phyloP scores from a whole-genome alignment of 53 echinoderm and acorn worm genomes.

The Astropecten irregularis region DNA sequence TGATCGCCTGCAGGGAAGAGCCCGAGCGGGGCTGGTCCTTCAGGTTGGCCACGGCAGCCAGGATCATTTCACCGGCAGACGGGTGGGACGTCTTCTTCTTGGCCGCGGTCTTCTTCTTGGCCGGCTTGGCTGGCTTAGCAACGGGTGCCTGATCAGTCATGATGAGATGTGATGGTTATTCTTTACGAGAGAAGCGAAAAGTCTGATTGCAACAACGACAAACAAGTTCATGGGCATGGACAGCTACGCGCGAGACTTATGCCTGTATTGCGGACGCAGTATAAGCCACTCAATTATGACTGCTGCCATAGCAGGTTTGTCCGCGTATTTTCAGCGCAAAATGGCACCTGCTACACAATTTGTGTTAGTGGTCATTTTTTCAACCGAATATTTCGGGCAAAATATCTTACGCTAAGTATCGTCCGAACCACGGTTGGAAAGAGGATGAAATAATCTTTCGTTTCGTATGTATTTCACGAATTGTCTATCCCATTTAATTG shows the following conservation, averaged over 20 bases:
- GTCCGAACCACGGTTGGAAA: neutral
- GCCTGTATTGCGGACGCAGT: constrained; percentile 29
- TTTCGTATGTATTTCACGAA: neutral
- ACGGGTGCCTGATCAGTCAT: neutral
- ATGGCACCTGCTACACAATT: constrained; percentile 3
- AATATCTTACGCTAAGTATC: neutral
- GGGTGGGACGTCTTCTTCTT: constrained; percentile 43
- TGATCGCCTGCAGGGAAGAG: constrained; percentile 55
- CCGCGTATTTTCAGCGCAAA: constrained; percentile 10
- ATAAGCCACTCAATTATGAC: constrained; percentile 12
- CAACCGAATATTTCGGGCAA: neutral
- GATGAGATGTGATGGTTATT: too few relatives aligned
- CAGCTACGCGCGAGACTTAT: too few relatives aligned
- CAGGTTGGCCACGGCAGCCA: constrained; percentile 20
- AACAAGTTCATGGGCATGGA: too few relatives aligned
- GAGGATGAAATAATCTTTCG: constrained; percentile 16
- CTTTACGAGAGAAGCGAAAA: too few relatives aligned
- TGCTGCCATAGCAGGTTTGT: neutral
- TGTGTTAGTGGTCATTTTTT: constrained; percentile 38
- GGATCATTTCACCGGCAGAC: constrained; percentile 35
- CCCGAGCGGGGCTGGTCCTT: constrained; percentile 42
- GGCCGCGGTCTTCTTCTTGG: constrained; percentile 18
- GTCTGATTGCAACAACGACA: too few relatives aligned
- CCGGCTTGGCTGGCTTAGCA: neutral
- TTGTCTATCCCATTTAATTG: neutral